Conservation (phyloP, 2,113 vertebrate genomes). For the Neopipo cinnamomea region DNA sequence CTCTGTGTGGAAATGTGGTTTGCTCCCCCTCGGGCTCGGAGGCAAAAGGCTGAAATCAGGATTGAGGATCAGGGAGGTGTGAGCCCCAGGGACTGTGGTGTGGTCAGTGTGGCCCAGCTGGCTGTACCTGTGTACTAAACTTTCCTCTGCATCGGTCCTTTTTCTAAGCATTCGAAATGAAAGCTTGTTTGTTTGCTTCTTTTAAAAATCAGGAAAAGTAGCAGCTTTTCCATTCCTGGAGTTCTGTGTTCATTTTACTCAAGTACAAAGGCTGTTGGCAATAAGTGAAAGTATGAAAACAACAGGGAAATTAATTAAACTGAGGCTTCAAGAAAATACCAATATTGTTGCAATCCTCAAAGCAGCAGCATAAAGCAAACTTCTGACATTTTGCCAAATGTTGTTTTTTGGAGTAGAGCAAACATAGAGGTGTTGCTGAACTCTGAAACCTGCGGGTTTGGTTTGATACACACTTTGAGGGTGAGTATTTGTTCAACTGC, state of each 20-base stretch:
- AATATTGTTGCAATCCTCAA: not conserved
- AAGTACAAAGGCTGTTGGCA: not conserved
- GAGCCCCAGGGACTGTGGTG: fast-evolving
- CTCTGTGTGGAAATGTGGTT: not conserved
- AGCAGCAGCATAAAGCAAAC: not conserved
- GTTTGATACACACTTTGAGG: not conserved
- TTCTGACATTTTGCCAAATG: not conserved
- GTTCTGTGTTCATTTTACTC: not conserved
- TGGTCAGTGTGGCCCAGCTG: not conserved
- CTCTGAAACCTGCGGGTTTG: not conserved
- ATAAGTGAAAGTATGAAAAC: not conserved
- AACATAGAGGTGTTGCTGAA: not conserved
- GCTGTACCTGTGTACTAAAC: not conserved
- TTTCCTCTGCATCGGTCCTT: not conserved
- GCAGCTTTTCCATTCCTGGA: not conserved
- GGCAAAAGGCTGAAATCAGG: not conserved
- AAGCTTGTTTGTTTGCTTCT: not conserved
- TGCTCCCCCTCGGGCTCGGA: not conserved
- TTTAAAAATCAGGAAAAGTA: not conserved
- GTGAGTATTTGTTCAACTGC: not conserved
- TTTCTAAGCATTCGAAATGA: not conserved
- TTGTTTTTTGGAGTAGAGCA: not conserved
- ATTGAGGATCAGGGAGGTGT: fast-evolving
- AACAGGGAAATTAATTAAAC: not conserved
- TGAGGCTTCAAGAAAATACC: not conserved